Conservation (phyloP, 2,113 vertebrate species). For the Rousettus leschenaultii region DNA sequence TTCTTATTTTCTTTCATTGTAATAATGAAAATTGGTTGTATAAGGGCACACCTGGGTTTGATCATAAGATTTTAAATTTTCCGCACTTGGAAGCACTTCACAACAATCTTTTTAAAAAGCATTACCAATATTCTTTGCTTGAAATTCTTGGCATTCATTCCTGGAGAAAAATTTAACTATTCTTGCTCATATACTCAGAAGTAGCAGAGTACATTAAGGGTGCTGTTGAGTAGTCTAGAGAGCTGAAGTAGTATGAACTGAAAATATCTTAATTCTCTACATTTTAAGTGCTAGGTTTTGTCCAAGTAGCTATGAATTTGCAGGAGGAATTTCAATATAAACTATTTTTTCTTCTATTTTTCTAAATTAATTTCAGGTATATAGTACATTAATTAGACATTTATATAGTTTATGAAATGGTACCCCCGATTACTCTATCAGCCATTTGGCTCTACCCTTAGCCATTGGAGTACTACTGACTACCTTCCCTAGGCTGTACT, state of each 20-base stretch:
- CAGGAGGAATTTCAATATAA: background rate
- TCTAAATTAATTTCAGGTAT: too few relatives aligned
- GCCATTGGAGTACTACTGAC: too few relatives aligned
- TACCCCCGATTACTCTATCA: too few relatives aligned
- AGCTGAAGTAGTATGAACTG: background rate
- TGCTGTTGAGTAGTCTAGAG: background rate
- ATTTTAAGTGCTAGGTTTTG: background rate
- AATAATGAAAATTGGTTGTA: conserved; percentile 49
- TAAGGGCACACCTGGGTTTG: conserved; percentile 68
- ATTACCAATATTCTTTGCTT: conserved; percentile 54
- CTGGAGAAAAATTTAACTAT: background rate
- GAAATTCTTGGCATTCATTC: conserved; percentile 46
- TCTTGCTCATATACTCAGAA: conserved; percentile 9
- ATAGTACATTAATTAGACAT: too few relatives aligned
- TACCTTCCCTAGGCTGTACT: too few relatives aligned
- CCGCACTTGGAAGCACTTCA: conserved; percentile 65
- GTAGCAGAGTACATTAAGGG: background rate
- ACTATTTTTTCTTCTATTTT: too few relatives aligned
- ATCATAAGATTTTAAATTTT: conserved; percentile 61
- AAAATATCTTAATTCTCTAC: background rate
- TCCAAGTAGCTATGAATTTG: background rate
- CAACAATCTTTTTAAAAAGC: conserved; percentile 60
- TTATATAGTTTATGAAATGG: too few relatives aligned
- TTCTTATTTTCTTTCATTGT: conserved; percentile 57
- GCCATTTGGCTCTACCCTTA: too few relatives aligned